Evolutionary conservation across 1,140 invertebrate genomes (phyloP).

Genomic region (Pararge aegeria): DNA sequence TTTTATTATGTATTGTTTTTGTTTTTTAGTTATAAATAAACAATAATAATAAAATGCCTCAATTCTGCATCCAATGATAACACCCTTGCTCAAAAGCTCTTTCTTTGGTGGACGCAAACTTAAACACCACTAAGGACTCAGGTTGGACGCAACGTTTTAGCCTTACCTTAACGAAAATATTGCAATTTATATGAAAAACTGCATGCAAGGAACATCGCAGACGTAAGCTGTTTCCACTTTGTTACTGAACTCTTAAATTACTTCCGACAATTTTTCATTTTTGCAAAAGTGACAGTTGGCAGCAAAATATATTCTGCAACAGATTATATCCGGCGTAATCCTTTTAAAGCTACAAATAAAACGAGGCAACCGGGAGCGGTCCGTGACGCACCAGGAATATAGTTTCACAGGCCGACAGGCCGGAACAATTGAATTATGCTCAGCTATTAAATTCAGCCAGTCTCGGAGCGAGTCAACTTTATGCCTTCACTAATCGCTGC

Average conservation of each 20-base stretch:
- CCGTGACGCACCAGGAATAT: constrained; percentile 46
- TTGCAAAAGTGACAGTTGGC: constrained; percentile 21
- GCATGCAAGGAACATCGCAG: no score
- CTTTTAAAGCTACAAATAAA: constrained; percentile 45
- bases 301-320: constrained; percentile 35
- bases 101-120: no score
- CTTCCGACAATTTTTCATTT: constrained; percentile 25
- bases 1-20: no score
- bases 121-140: no score
- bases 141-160: no score
- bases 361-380: constrained; percentile 26
- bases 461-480: constrained; percentile 42
- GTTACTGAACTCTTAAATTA: background rate
- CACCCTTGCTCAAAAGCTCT: no score
- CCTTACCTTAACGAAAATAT: no score
- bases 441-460: constrained; percentile 62
- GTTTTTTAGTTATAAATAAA: no score
- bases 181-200: no score
- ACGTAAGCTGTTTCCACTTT: background rate
- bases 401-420: constrained; percentile 59
- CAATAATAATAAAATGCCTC: no score
- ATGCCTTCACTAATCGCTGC: constrained; percentile 42
- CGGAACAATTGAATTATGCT: constrained; percentile 69
- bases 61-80: no score
- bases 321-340: constrained; percentile 41